A percentile compares a stretch with the other conserved stretches of the same genome.
These are phyloP conservation scores for Heliocidaris tuberculata DNA, from an alignment of 35 echinoderm and acorn worm species.

Conservation along the genomic window DNA sequence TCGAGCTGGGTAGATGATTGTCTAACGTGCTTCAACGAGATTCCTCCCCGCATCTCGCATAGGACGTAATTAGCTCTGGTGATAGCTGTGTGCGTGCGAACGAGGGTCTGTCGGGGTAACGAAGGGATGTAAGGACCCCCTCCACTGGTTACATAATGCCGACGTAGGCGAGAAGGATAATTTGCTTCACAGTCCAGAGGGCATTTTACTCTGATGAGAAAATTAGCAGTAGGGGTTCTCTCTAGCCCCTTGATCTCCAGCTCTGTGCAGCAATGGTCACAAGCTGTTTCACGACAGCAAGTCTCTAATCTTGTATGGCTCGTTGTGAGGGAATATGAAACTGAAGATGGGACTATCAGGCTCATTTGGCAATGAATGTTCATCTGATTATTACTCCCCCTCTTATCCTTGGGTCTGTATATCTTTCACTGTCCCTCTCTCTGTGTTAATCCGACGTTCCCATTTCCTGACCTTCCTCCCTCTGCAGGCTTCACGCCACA, in stretches of 20 bases:
- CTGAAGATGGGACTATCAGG: background rate
- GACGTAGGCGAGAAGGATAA: background rate
- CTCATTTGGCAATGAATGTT: background rate
- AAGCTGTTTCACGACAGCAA: background rate
- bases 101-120: background rate
- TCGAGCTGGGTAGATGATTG: background rate
- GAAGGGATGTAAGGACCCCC: background rate
- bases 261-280: background rate
- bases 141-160: background rate
- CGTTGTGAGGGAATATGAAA: background rate
- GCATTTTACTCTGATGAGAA: slow-evolving; percentile 32
- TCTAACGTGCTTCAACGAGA: background rate
- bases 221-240: background rate
- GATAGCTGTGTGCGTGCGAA: background rate
- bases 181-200: background rate
- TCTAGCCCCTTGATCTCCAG: background rate
- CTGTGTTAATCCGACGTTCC: background rate
- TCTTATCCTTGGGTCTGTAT: background rate
- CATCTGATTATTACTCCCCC: background rate
- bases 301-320: background rate
- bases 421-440: background rate
- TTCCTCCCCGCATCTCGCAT: background rate
- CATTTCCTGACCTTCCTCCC: background rate
- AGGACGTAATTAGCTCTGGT: background rate
- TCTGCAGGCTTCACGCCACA: background rate